Evolutionary conservation across 2,888 invertebrate genomes (phyloP).

Genomic region (Nymphalis polychloros): DNA sequence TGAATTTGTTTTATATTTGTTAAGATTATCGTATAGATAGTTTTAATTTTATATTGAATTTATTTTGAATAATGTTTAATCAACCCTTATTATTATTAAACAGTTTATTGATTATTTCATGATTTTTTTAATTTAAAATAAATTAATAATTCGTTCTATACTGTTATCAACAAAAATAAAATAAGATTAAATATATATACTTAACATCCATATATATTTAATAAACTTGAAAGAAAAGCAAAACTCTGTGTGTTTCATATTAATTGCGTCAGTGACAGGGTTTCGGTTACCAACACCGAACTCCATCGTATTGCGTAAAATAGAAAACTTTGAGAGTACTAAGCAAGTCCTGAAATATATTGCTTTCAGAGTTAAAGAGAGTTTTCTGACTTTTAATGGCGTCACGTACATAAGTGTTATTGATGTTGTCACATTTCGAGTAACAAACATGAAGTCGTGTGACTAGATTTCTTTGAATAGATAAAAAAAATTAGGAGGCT

Average conservation of each 20-base stretch:
- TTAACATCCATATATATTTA: no score
- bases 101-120: no score
- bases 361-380: slow-evolving; percentile 31
- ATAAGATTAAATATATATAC: no score
- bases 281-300: slow-evolving; percentile 21
- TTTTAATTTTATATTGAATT: no score
- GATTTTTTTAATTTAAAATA: no score
- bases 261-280: slow-evolving; percentile 25
- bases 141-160: no score
- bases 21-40: no score
- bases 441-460: slow-evolving; percentile 14
- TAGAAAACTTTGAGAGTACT: slow-evolving; percentile 30
- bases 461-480: slow-evolving; percentile 13
- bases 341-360: slow-evolving; percentile 34
- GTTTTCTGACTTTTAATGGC: slow-evolving; percentile 37
- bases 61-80: no score
- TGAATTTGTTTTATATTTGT: no score
- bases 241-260: slow-evolving; percentile 20
- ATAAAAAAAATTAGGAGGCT: not conserved
- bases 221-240: slow-evolving; percentile 4
- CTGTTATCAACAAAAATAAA: no score
- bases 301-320: slow-evolving; percentile 28
- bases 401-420: slow-evolving; percentile 33
- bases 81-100: no score
- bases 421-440: slow-evolving; percentile 32